Conservation (phyloP, 2,888 invertebrate genomes). For the Chloroclysta siterata region DNA sequence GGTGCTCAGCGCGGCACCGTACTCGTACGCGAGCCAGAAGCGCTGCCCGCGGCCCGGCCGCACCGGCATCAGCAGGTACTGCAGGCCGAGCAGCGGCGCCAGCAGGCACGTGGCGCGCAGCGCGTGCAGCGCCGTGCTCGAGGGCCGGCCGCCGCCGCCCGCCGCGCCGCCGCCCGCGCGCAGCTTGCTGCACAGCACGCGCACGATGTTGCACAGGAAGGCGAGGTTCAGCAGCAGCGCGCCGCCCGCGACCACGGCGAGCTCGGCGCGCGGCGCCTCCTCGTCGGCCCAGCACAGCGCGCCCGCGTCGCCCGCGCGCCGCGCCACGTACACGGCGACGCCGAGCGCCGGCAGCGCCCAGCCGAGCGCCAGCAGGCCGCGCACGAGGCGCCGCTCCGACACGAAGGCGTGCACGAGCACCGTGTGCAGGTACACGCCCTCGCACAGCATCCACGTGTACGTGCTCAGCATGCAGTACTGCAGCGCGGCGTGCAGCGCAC, state of each 20-base stretch:
- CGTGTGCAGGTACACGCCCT: slow-evolving; percentile 97
- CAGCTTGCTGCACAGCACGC: slow-evolving; percentile 93
- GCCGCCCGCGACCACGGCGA: slow-evolving; percentile 91
- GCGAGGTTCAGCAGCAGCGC: slow-evolving; percentile 92
- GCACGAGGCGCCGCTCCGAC: slow-evolving; percentile 93
- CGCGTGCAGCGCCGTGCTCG: slow-evolving; percentile 90
- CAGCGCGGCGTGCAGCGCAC: slow-evolving; percentile 91
- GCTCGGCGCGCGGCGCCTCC: slow-evolving; percentile 88
- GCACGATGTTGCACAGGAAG: slow-evolving; percentile 95
- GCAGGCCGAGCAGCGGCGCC: slow-evolving; percentile 95
- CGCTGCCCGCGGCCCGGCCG: slow-evolving; percentile 88
- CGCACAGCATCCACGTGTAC: slow-evolving; percentile 99
- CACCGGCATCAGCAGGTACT: slow-evolving; percentile 95
- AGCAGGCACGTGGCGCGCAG: slow-evolving; percentile 94
- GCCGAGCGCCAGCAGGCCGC: slow-evolving; percentile 92
- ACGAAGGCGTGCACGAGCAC: slow-evolving; percentile 96
- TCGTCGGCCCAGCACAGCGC: slow-evolving; percentile 90
- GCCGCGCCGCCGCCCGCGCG: slow-evolving; percentile 86
- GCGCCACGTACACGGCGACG: slow-evolving; percentile 87
- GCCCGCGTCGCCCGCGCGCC: slow-evolving; percentile 82
- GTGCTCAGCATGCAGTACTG: slow-evolving; percentile 96
- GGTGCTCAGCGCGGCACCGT: slow-evolving; percentile 93
- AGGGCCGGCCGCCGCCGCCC: slow-evolving; percentile 83
- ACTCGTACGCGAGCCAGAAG: slow-evolving; percentile 92
- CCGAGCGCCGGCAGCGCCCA: slow-evolving; percentile 92